Conservation (phyloP, 2,797 vertebrate genomes). For the Molossus molossus region DNA sequence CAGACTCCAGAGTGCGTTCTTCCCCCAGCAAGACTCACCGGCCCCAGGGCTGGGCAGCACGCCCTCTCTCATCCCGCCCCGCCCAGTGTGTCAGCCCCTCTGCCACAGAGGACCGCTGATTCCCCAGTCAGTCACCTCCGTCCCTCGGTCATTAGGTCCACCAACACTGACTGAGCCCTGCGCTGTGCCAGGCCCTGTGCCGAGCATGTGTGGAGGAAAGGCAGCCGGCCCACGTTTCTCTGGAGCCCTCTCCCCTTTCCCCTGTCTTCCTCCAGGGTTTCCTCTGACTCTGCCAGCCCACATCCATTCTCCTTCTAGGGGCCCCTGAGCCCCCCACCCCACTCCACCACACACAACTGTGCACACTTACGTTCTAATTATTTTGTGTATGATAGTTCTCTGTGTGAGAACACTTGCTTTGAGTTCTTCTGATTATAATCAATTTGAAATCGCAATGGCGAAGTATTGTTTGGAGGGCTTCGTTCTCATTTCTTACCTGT, state of each 20-base stretch:
- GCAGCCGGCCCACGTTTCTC: neutral
- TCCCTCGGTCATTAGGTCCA: neutral
- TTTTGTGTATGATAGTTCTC: neutral
- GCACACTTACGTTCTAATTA: neutral
- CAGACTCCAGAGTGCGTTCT: neutral
- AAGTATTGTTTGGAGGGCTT: neutral
- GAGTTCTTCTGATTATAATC: constrained; percentile 24
- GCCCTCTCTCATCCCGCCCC: neutral
- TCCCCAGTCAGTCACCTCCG: neutral
- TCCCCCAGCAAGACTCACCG: neutral
- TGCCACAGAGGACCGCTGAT: neutral
- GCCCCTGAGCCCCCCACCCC: neutral
- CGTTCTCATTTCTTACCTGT: neutral
- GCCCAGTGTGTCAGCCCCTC: neutral
- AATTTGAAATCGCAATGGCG: constrained; percentile 18
- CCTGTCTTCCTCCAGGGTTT: neutral
- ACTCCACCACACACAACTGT: neutral
- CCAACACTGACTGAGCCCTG: neutral
- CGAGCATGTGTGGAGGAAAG: neutral
- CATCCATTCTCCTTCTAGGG: neutral
- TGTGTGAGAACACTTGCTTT: constrained; percentile 27
- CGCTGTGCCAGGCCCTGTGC: neutral
- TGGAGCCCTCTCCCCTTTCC: neutral
- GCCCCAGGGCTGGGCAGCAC: neutral
- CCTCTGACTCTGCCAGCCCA: neutral